Base-by-base conservation (phyloP, 1,140 invertebrate species). In the Temnothorax longispinosus region DNA sequence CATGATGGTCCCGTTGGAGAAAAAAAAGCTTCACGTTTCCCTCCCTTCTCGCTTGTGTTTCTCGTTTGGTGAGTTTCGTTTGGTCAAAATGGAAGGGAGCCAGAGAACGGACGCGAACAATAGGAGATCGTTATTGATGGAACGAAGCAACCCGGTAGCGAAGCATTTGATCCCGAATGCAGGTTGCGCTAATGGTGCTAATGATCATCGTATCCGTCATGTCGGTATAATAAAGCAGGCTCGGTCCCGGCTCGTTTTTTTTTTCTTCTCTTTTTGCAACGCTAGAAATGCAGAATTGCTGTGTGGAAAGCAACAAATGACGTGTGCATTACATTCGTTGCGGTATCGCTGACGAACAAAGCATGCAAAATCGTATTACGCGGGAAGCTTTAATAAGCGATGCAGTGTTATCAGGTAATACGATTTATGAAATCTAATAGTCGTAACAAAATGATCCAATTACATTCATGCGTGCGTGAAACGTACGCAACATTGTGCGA, bases 111-210 rank as follows among this genome's bases (percentile, higher is more conserved):
- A 82, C 54, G 41, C 69, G 69, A 84, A 84, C 80, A 84, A 84
- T 84, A 47, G 69, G 18, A 84, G 67, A 13, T 75, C 80, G 41
- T 84, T 84, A 75, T 75, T 84, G 80, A 84, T 60, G 69, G 80
- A 74, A 75, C 80, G 80, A 74, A 60, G 80, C 80, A 50, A 18
- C 41, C 54, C 38, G 80, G 80, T 74, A 81, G 77, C 47, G 47
- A 8, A 75, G 56, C 80, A 54, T 84, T 84, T 84, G 80, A 84
- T 84, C 80, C 69, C 54, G 80, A 84, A 84, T 84, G 69, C 80
- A 84, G 41, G 80, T 13, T 75, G 67, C 80, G 18, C 54, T 82
- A 82, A 82, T 82, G 80, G 54, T 54, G 69, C 80, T 84, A 84
- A 84, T 84, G 69, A 75, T 84, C 69, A 75, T 47, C 54, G 80